phyloP scores from a whole-genome alignment of 2,888 invertebrate species.

The Chrysolina oricalcia region DNA sequence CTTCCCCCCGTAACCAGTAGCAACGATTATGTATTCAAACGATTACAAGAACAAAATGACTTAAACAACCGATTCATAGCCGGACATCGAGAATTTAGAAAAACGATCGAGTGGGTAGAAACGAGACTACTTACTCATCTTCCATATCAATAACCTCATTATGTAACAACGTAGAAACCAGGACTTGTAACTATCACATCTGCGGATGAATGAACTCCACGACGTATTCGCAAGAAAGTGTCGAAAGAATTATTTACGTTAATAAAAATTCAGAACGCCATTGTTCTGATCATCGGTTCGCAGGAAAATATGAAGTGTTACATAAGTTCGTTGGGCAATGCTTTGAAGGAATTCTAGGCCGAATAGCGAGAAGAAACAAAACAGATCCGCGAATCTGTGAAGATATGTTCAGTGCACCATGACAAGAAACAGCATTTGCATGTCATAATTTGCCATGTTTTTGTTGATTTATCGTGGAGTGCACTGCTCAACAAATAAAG shows the following conservation, averaged over 20 bases:
- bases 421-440: not conserved
- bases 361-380: not conserved
- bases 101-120: constrained; percentile 16
- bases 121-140: constrained; percentile 15
- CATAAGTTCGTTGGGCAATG: constrained; percentile 20
- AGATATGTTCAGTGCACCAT: not conserved
- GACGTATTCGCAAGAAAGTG: constrained; percentile 38
- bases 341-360: not conserved
- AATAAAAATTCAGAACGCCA: constrained; percentile 40
- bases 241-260: constrained; percentile 39
- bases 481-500: not conserved
- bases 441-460: not conserved
- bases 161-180: constrained; percentile 28
- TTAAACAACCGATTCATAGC: constrained; percentile 5
- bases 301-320: constrained; percentile 30
- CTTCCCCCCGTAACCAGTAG: not conserved
- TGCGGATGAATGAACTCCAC: constrained; percentile 44
- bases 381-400: not conserved
- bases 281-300: constrained; percentile 28
- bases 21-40: not conserved
- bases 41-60: constrained; percentile 5
- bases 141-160: constrained; percentile 23
- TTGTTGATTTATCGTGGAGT: not conserved
- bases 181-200: constrained; percentile 32
- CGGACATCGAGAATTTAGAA: constrained; percentile 18